Evolutionary conservation across 2,888 invertebrate genomes (phyloP).

Genomic region (Lydus trimaculatus): DNA sequence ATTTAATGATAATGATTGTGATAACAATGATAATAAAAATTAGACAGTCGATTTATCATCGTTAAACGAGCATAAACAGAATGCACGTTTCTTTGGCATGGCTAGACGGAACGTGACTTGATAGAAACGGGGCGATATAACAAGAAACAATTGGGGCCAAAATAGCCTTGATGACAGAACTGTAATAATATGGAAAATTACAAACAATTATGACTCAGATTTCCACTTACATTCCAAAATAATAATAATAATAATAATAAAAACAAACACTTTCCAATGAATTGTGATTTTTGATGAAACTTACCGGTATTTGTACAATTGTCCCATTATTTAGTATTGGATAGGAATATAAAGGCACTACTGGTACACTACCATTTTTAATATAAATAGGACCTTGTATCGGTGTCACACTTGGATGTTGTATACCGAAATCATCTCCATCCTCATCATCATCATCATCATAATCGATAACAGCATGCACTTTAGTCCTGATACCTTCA

Average conservation of each 20-base stretch:
- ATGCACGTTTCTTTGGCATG: not conserved
- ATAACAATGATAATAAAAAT: not conserved
- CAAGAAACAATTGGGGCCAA: not conserved
- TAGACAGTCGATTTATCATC: not conserved
- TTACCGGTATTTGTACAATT: slow-evolving; percentile 90
- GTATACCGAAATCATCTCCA: slow-evolving; percentile 51
- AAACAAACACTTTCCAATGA: too few species aligned
- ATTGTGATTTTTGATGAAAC: slow-evolving; percentile 53
- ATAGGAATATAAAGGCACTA: slow-evolving; percentile 86
- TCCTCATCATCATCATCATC: slow-evolving; percentile 73
- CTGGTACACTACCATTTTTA: slow-evolving; percentile 86
- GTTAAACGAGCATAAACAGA: not conserved
- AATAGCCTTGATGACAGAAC: not conserved
- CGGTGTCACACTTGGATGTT: slow-evolving; percentile 74
- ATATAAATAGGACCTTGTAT: slow-evolving; percentile 88
- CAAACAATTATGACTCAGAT: not conserved
- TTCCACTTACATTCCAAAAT: not conserved
- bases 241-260: too few species aligned
- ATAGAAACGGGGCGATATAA: not conserved
- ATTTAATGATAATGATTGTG: not conserved
- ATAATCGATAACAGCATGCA: slow-evolving; percentile 78
- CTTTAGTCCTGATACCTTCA: slow-evolving; percentile 64
- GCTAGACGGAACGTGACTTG: slow-evolving; percentile 7
- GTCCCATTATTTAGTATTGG: slow-evolving; percentile 85
- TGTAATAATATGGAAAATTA: not conserved